These are phyloP conservation scores for Chelonia mydas DNA, from an alignment of 2,797 vertebrate species.

Conservation along the genomic window DNA sequence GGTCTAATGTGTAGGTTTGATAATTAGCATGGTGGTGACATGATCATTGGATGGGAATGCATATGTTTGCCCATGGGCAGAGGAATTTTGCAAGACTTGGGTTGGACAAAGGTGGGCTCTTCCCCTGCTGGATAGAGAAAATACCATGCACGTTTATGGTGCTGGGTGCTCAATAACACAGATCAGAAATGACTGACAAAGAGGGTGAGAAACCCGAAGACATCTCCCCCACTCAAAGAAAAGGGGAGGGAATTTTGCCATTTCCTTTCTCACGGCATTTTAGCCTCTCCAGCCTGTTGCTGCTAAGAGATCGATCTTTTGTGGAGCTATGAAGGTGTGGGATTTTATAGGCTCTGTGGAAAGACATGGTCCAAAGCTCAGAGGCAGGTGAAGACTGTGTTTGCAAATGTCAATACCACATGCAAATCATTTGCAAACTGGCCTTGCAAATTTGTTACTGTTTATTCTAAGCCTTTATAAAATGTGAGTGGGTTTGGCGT, in stretches of 20 bases:
- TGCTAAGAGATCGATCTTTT: not conserved
- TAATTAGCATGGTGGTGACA: not conserved
- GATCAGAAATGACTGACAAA: not conserved
- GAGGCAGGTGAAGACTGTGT: not conserved
- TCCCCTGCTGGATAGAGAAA: not conserved
- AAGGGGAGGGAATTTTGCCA: not conserved
- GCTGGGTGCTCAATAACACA: not conserved
- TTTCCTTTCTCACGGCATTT: not conserved
- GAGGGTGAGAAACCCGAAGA: not conserved
- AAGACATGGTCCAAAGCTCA: not conserved
- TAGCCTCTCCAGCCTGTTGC: not conserved
- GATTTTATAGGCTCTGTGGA: not conserved
- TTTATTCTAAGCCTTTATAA: not conserved
- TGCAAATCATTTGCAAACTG: not conserved
- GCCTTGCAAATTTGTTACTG: not conserved
- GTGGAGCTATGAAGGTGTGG: not conserved
- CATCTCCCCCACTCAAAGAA: not conserved
- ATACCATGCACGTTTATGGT: not conserved
- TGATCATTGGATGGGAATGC: not conserved
- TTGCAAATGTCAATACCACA: not conserved
- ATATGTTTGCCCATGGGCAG: not conserved
- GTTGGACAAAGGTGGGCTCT: not conserved
- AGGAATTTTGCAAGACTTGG: not conserved
- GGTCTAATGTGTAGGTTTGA: not conserved
- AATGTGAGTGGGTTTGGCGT: not conserved